A percentile compares a stretch with the other conserved stretches of the same genome.
phyloP scores from a whole-genome alignment of 2,888 invertebrate species.

The Latrodectus elegans region DNA sequence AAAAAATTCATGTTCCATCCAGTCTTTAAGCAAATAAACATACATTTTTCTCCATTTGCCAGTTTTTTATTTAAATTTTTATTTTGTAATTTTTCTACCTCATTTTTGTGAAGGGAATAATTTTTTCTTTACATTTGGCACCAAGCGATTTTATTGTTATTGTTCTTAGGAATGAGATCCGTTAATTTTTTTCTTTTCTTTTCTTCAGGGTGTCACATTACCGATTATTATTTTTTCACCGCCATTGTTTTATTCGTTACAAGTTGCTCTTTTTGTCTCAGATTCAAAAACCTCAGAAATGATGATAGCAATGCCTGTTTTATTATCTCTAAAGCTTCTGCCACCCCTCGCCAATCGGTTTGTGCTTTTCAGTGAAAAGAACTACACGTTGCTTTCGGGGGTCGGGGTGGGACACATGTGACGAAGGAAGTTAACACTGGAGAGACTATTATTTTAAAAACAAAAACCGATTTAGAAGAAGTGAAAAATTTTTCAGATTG shows the following conservation, averaged over 20 bases:
- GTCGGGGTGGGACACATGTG: background rate
- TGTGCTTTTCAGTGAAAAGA: constrained; percentile 10
- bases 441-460: constrained; percentile 66
- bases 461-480: constrained; percentile 64
- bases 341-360: constrained; percentile 34
- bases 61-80: constrained; percentile 38
- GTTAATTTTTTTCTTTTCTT: constrained; percentile 50
- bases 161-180: constrained; percentile 55
- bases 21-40: constrained; percentile 69
- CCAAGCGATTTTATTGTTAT: constrained; percentile 46
- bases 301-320: constrained; percentile 62
- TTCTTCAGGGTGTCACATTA: background rate
- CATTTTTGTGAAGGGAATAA: constrained; percentile 12
- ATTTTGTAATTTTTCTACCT: constrained; percentile 27
- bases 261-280: constrained; percentile 58
- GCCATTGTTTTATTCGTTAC: constrained; percentile 30
- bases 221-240: constrained; percentile 25
- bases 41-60: constrained; percentile 49
- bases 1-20: constrained; percentile 50
- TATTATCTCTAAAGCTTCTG: constrained; percentile 42
- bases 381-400: background rate
- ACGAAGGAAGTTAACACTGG: constrained; percentile 36
- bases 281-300: constrained; percentile 44
- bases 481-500: constrained; percentile 63
- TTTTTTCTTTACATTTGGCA: constrained; percentile 33